Conservation (phyloP, 2,797 vertebrate species). For the Sebastes umbrosus region DNA sequence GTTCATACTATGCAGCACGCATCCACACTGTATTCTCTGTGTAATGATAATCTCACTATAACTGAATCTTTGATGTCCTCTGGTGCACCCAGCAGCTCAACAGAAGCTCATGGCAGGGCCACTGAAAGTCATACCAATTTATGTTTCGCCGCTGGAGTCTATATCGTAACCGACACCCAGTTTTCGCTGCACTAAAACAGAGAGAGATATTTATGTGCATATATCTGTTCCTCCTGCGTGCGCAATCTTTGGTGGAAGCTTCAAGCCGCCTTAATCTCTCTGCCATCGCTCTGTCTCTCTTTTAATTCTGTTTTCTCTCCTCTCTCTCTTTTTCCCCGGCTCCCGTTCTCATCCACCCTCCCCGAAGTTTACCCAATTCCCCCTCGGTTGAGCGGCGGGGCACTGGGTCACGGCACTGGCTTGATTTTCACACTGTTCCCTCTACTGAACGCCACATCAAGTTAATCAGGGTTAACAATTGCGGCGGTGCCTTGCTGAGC, state of each 20-base stretch:
- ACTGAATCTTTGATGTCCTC: slow-evolving; percentile 48
- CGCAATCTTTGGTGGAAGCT: background rate
- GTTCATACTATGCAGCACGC: slow-evolving; percentile 23
- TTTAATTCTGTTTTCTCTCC: slow-evolving; percentile 16
- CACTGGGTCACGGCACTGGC: slow-evolving; percentile 81
- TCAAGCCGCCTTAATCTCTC: slow-evolving; percentile 17
- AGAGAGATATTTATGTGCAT: slow-evolving; percentile 17
- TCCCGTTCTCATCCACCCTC: slow-evolving; percentile 47
- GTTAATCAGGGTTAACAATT: slow-evolving; percentile 88
- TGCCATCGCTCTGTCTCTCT: background rate
- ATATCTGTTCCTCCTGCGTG: background rate
- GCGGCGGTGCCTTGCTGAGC: slow-evolving; percentile 72
- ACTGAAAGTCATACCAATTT: slow-evolving; percentile 31
- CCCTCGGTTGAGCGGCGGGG: slow-evolving; percentile 80
- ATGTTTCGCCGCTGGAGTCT: slow-evolving; percentile 14
- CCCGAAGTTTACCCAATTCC: slow-evolving; percentile 66
- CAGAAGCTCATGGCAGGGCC: background rate
- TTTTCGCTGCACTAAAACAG: slow-evolving; percentile 19
- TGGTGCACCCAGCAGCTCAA: background rate
- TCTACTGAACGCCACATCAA: slow-evolving; percentile 78
- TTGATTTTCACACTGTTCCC: slow-evolving; percentile 86
- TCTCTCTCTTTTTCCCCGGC: slow-evolving; percentile 7
- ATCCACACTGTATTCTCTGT: slow-evolving; percentile 1
- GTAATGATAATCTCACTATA: slow-evolving; percentile 2
- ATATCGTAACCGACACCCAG: slow-evolving; percentile 18